A percentile compares a stretch with the other conserved stretches of the same genome.
Evolutionary conservation across 2,797 vertebrate species (phyloP).

Genomic region (Rhincodon typus): DNA sequence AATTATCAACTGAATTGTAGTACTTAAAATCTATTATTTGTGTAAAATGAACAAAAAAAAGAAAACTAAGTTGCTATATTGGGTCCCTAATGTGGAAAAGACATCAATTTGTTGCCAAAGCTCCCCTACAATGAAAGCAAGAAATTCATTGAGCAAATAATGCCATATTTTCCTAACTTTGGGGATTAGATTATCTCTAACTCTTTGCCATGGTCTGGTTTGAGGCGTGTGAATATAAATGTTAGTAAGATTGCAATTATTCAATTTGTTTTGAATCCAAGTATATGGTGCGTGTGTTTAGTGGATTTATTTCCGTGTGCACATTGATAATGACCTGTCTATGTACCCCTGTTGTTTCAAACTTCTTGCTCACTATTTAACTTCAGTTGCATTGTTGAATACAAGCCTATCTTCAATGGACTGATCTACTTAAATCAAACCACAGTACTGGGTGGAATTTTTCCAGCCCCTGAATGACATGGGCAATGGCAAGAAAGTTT

Average conservation of each 20-base stretch:
- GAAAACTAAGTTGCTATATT: neutral
- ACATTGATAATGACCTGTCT: neutral
- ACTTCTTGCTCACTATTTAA: neutral
- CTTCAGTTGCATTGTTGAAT: neutral
- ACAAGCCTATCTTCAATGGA: neutral
- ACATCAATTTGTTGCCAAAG: neutral
- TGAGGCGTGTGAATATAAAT: neutral
- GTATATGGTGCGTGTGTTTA: neutral
- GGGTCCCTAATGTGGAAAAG: neutral
- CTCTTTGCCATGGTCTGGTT: neutral
- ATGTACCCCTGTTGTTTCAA: neutral
- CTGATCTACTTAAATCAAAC: neutral
- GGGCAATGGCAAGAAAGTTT: no score
- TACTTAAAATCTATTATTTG: neutral
- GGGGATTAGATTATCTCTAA: neutral
- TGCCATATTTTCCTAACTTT: neutral
- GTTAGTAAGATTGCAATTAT: neutral
- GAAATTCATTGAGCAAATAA: neutral
- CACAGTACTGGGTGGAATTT: neutral
- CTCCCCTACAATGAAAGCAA: neutral
- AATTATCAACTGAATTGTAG: neutral
- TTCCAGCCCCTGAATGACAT: no score
- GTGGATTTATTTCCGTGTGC: neutral
- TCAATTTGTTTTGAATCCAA: neutral
- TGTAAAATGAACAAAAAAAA: neutral